These are phyloP conservation scores for Erpetoichthys calabaricus DNA, from an alignment of 2,797 vertebrate species.

Conservation along the genomic window DNA sequence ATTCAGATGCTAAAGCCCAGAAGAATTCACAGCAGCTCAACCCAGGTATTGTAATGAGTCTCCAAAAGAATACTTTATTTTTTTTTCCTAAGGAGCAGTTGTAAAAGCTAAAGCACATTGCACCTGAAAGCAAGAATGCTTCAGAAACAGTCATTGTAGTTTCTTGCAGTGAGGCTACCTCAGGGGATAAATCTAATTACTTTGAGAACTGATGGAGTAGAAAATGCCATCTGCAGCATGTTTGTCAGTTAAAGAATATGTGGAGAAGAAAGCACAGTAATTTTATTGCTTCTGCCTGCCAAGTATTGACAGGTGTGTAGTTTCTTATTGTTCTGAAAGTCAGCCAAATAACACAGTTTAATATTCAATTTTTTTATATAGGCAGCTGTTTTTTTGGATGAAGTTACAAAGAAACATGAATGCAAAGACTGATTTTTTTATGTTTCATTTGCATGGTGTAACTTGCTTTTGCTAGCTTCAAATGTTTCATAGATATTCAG, in stretches of 20 bases:
- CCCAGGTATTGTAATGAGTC: too few relatives aligned
- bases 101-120: too few relatives aligned
- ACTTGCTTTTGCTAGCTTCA: background rate
- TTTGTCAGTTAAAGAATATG: background rate
- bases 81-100: too few relatives aligned
- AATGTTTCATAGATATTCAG: background rate
- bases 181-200: background rate
- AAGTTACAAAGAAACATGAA: background rate
- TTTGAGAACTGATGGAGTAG: background rate
- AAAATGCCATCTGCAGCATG: background rate
- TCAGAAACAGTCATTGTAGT: background rate
- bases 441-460: background rate
- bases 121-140: too few relatives aligned
- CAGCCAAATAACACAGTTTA: slow-evolving; percentile 2
- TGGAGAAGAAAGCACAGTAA: background rate
- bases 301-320: slow-evolving; percentile 1
- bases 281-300: background rate
- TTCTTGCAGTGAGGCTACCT: background rate
- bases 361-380: background rate
- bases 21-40: too few relatives aligned
- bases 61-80: too few relatives aligned
- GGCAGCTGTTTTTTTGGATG: background rate
- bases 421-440: background rate
- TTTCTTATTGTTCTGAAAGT: slow-evolving; percentile 2
- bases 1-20: too few relatives aligned